These are phyloP conservation scores for Kryptopterus vitreolus DNA, from an alignment of 2,797 vertebrate genomes.

Conservation along the genomic window DNA sequence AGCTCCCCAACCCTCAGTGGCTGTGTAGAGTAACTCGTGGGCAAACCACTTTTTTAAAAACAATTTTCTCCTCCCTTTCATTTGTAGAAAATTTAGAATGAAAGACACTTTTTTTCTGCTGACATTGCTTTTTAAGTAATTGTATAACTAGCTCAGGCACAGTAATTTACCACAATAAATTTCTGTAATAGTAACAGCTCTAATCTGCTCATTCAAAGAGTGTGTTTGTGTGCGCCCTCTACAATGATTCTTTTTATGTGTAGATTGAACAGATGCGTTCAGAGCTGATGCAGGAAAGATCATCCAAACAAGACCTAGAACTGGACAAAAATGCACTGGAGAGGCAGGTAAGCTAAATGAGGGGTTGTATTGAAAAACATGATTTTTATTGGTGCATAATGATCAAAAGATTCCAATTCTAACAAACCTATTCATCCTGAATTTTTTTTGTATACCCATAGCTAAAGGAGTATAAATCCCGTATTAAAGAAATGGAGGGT, in stretches of 20 bases:
- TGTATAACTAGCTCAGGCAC: too few relatives aligned
- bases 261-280: constrained; percentile 89
- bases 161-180: too few relatives aligned
- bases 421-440: neutral
- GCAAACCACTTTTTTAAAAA: too few relatives aligned
- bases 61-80: too few relatives aligned
- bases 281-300: constrained; percentile 91
- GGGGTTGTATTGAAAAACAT: neutral
- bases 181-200: too few relatives aligned
- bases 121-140: too few relatives aligned
- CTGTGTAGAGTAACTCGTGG: too few relatives aligned
- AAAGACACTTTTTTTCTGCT: too few relatives aligned
- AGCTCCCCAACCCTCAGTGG: too few relatives aligned
- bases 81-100: too few relatives aligned
- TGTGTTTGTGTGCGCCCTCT: neutral
- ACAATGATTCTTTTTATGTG: neutral
- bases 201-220: neutral
- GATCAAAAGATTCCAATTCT: too few relatives aligned
- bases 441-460: constrained; percentile 53
- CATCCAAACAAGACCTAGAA: constrained; percentile 90
- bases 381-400: neutral
- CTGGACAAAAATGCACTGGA: constrained; percentile 92
- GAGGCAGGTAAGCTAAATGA: constrained; percentile 75
- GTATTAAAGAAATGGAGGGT: constrained; percentile 84
- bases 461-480: constrained; percentile 89